phyloP scores from a whole-genome alignment of 1,140 invertebrate genomes.

The Asobara japonica region DNA sequence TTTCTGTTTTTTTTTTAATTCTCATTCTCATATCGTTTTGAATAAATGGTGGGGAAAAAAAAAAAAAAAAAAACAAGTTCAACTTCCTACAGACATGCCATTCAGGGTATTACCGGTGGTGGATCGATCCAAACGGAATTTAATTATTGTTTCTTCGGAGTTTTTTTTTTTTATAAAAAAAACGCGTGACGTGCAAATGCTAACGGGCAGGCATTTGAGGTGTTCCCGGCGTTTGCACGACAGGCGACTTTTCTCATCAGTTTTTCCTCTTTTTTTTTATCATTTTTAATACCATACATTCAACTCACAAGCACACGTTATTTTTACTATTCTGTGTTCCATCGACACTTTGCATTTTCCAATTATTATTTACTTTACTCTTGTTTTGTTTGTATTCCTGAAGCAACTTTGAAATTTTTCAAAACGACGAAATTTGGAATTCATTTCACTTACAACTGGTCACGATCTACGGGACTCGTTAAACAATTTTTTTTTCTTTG shows the following conservation, averaged over 20 bases:
- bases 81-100: constrained; percentile 64
- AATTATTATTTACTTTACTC: no score
- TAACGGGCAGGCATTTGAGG: constrained; percentile 8
- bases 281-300: constrained; percentile 21
- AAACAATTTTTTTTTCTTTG: constrained; percentile 56
- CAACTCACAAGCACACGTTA: neutral
- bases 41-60: constrained; percentile 35
- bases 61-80: constrained; percentile 48
- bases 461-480: constrained; percentile 68
- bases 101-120: constrained; percentile 68
- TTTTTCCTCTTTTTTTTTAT: constrained; percentile 12
- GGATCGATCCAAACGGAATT: constrained; percentile 59
- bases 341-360: constrained; percentile 24
- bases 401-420: constrained; percentile 26
- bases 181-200: constrained; percentile 23
- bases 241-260: constrained; percentile 25
- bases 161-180: constrained; percentile 14
- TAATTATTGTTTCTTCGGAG: constrained; percentile 27
- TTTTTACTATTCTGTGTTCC: constrained; percentile 21
- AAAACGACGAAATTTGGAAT: constrained; percentile 59
- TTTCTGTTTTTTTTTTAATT: constrained; percentile 17
- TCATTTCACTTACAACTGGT: constrained; percentile 65
- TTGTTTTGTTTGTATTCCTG: constrained; percentile 20
- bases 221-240: constrained; percentile 19
- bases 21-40: constrained; percentile 14